Conservation (phyloP, 2,113 vertebrate genomes). For the Zosterops borbonicus region DNA sequence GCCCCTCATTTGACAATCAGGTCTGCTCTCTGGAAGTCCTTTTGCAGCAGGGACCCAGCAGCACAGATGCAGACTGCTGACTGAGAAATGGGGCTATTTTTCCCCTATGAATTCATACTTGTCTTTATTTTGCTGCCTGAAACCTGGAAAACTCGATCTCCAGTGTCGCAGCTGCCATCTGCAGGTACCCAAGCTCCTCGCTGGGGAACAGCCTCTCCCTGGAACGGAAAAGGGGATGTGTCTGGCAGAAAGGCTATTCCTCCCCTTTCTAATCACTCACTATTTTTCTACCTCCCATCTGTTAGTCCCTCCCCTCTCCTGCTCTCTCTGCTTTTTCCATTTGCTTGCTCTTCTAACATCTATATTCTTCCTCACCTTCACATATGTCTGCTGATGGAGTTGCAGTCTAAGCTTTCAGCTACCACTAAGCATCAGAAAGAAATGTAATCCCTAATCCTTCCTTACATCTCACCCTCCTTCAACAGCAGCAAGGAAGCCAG, state of each 20-base stretch:
- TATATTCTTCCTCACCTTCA: not conserved
- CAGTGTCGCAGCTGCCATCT: constrained; percentile 1
- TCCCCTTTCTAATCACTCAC: not conserved
- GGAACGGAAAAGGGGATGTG: not conserved
- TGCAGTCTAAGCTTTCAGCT: not conserved
- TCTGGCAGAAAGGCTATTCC: not conserved
- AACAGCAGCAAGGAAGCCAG: not conserved
- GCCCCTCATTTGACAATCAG: rapidly evolving
- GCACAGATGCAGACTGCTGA: not conserved
- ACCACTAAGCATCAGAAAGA: not conserved
- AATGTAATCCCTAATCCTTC: not conserved
- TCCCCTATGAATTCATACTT: not conserved
- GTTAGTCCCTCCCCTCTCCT: not conserved
- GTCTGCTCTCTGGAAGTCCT: not conserved
- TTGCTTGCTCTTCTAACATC: not conserved
- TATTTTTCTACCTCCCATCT: not conserved
- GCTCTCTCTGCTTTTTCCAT: not conserved
- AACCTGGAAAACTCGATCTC: not conserved
- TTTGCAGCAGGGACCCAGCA: not conserved
- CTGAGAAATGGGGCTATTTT: not conserved
- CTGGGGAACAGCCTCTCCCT: not conserved
- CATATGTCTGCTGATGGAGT: not conserved
- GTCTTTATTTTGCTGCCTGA: not conserved
- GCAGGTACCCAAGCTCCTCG: not conserved
- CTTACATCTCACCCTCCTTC: not conserved